Base-by-base conservation (phyloP, 2,888 invertebrate genomes). In the Hydrotaea cyrtoneurina region DNA sequence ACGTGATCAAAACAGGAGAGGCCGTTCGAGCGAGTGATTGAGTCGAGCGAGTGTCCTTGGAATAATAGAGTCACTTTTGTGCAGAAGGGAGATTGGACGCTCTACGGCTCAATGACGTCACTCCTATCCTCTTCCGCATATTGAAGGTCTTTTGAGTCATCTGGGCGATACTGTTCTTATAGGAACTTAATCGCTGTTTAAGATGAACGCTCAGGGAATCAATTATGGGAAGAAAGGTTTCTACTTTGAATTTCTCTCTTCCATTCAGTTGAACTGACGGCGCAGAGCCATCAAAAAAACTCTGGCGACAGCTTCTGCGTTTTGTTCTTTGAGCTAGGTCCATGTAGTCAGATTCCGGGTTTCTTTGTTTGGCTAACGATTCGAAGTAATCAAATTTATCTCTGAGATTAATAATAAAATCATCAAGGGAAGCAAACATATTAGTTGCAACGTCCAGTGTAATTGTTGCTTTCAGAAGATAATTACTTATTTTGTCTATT, bases 401-500 rank as follows among this genome's bases (percentile, higher is more conserved):
- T 23, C 57, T 57, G 46, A 46, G 46, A 46, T 46, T 46, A 46
- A 46, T 46, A 46, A 36, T 36, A 36, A 36, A 36, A 36, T 36
- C 36, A 36, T 36, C 36, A 36, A 36, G 36, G 3, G 36, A 36
- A 36, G 36, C 8, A 36, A 36, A 36, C 36, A 36, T 36, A 36
- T 36, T 46, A 46, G 11, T 46, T 46, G 46, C 46, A 3, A 46
- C 11, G 46, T 46, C 46, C 46, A 46, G 46, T 46, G 46, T 46
- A 5, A 46, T 46, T 46, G 46, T 46, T 46, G 5, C 46, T 46
- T 46, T 46, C 46, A 8, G 46, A 46, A 46, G 46, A 46, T 46
- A 46, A 46, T 46, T 57, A 57, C 57, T 57, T 57, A 57, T 57
- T 57, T 57, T 57, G 57, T 57, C 57, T 57, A 57, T 57, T 57